Base-by-base conservation (phyloP, 2,888 invertebrate species). In the Poecilus cupreus region DNA sequence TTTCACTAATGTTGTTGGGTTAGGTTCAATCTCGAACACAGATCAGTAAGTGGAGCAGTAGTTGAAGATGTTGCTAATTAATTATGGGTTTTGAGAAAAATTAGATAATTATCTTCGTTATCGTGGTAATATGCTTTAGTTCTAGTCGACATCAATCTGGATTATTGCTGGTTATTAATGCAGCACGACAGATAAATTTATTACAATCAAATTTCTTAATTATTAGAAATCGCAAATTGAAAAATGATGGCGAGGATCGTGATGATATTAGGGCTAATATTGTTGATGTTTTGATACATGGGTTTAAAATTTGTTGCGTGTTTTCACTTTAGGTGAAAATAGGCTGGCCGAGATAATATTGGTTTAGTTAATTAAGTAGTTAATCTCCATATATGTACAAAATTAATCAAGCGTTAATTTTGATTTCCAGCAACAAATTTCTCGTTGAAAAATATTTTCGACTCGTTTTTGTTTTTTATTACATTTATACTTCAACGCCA, bases 51-150 rank as follows among this genome's bases (percentile, higher is more conserved):
- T 68, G 16, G 64, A 37, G 18, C 64, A 68, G 64, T 68, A 68
- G 64, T 68, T 37, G 64, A 60, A 60, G 60, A 68, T 68, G 37
- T 24, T 60, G 26, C 60, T 68, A 37, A 68, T 68, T 68, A 68
- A 68, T 68, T 68, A 68, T 20, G 37, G 64, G 32, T 68, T 68
- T 18, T 39, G 18, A 10, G 32, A 37, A 39, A 39, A 68, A 68
- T 68, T 68, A 68, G 32, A 68, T 68, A 68, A 68, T 68, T 68
- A 68, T 18, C 32, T 68, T 68, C 64, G 64, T 68, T 68, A 68
- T 32, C 32, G 32, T 32, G 32, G 32, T 32, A 32, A 32, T 32
- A 32, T 32, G 5, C 32, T 32, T 32, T 3, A 32, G 32, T 32
- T 32, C 32, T 6, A 32, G 32, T 32, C 32, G 8, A 32, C 60